phyloP scores from a whole-genome alignment of 2,888 invertebrate species.

The Amphipoea oculea region DNA sequence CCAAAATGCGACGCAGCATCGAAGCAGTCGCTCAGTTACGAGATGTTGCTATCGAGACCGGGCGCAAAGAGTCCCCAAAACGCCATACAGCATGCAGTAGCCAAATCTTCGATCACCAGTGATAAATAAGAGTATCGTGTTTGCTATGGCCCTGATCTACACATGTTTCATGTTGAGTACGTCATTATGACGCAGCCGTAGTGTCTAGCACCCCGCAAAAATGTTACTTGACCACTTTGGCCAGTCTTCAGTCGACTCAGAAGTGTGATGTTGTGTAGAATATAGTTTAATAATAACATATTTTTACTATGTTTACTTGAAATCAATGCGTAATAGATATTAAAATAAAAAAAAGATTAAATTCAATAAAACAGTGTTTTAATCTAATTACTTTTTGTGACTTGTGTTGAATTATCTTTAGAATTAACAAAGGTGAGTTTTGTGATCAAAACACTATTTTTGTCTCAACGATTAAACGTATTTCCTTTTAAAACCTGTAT shows the following conservation, averaged over 20 bases:
- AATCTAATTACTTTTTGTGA: background rate
- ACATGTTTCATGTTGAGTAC: background rate
- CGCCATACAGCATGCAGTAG: background rate
- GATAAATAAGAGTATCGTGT: background rate
- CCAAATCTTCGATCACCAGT: background rate
- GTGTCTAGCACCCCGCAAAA: background rate
- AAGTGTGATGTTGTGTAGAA: background rate
- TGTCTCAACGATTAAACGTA: background rate
- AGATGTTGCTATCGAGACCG: background rate
- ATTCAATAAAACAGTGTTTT: background rate
- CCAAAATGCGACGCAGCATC: background rate
- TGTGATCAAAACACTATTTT: background rate
- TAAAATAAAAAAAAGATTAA: background rate
- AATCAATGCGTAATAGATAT: background rate
- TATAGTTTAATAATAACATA: background rate
- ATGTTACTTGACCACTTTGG: background rate
- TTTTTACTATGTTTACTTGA: background rate
- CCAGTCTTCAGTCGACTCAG: background rate
- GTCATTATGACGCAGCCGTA: background rate
- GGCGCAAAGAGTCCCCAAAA: background rate
- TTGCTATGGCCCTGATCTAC: background rate
- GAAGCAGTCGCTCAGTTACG: background rate
- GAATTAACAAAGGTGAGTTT: background rate
- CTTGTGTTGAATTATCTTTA: background rate
- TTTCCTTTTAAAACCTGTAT: background rate